Evolutionary conservation across 2,888 invertebrate genomes (phyloP).

Genomic region (Morpho achilles): DNA sequence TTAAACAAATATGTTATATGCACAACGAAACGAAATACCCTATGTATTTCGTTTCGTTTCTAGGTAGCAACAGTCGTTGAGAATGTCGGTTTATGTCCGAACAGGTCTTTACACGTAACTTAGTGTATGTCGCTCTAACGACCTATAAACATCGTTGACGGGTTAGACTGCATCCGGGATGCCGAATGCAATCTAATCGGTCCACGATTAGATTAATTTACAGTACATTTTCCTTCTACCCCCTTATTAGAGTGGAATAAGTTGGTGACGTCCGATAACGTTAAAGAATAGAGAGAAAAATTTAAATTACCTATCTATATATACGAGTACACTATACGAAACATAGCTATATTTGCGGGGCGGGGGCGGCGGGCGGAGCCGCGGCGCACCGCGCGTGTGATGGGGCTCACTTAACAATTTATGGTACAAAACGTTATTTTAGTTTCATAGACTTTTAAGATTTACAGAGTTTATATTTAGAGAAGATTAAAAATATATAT

Average conservation of each 20-base stretch:
- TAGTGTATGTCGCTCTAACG: conserved; percentile 40
- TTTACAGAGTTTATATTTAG: conserved; percentile 71
- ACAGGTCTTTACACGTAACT: conserved; percentile 16
- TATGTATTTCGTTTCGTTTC: no score
- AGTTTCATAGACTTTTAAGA: conserved; percentile 73
- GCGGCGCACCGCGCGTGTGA: conserved; percentile 38
- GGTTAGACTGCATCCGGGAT: neutral
- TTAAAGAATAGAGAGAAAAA: conserved; percentile 63
- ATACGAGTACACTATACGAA: conserved; percentile 62
- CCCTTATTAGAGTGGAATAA: conserved; percentile 56
- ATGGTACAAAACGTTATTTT: conserved; percentile 76
- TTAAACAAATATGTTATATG: no score
- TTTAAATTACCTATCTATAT: conserved; percentile 52
- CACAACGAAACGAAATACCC: no score
- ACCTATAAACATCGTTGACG: no score
- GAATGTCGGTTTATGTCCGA: no score
- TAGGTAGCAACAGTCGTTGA: no score
- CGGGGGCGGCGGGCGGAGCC: conserved; percentile 49
- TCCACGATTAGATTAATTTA: conserved; percentile 47
- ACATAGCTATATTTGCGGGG: conserved; percentile 50
- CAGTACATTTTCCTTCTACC: conserved; percentile 59
- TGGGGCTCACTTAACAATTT: conserved; percentile 49
- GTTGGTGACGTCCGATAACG: conserved; percentile 69
- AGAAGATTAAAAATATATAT: conserved; percentile 45
- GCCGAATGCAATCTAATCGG: conserved; percentile 40